Evolutionary conservation across 2,797 vertebrate species (phyloP), one percentile per base, ranked within the genome.

Genomic region (Hemitrygon akajei): DNA sequence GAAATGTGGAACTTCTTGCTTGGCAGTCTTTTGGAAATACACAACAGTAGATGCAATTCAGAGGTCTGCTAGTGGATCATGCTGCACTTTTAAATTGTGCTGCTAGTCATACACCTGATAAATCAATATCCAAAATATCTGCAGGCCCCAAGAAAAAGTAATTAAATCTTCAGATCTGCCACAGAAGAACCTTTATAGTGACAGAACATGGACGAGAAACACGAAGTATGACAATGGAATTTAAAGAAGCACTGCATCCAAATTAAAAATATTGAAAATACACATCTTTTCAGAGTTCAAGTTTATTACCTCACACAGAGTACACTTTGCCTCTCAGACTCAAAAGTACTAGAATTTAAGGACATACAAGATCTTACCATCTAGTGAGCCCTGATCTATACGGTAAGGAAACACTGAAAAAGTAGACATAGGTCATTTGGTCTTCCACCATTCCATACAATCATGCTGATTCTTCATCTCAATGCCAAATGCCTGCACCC

Each of bases 1-100:
- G 71, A 94, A 87, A 94, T 77, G 82, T 93, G 91, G 91, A 76
- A 93, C 69, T 76, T 94, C 63, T 86, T 56, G 71, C 82, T 87
- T 40, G 82, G 22, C 93, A 91, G 84, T 58, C 56, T 89, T 94
- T 84, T 91, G 63, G 91, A 94, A 94, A 94, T 27, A 91, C 27
- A 76, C 58, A 47, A 47, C 3, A 30, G 47, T 47, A 87, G 84
- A 76, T n/a, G 20, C 71, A 86, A 94, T 91, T 58, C 73, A 94
- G n/a, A 75, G 22, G 47, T 56, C 40, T 76, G 47, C 63, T 58
- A 76, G 11, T 60, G 30, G 89, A 75, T 12, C n/a, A 14, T 40
- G 37, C 60, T 75, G 47, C n/a, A 75, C 25, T 94, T 75, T 75
- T 7, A 87, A n/a, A 94, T 25, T 27, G 37, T 56, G 25, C 27